Evolutionary conservation across 1,140 invertebrate species (phyloP).

Genomic region (Diprion similis): DNA sequence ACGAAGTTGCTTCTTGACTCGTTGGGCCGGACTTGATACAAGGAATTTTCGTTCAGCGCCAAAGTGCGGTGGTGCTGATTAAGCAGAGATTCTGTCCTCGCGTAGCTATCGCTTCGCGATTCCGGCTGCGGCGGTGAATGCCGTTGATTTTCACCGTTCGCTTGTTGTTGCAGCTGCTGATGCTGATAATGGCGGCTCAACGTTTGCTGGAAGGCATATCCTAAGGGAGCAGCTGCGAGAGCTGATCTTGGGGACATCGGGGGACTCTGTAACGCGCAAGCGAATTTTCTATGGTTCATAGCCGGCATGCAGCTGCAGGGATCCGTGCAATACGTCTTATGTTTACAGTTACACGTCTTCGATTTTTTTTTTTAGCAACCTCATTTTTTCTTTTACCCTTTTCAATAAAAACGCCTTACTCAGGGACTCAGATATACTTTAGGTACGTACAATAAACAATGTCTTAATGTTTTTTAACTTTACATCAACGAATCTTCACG

Average conservation of each 20-base stretch:
- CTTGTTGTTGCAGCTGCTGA: constrained; percentile 37
- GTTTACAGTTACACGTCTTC: too few relatives aligned
- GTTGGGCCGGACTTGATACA: constrained; percentile 11
- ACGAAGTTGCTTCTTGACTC: not conserved
- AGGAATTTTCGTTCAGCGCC: constrained; percentile 19
- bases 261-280: constrained; percentile 57
- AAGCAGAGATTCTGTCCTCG: constrained; percentile 46
- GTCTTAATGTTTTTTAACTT: too few relatives aligned
- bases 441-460: too few relatives aligned
- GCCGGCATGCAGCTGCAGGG: constrained; percentile 31
- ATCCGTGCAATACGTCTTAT: too few relatives aligned
- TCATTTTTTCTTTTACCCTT: too few relatives aligned
- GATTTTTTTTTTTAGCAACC: too few relatives aligned
- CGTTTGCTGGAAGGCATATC: constrained; percentile 34
- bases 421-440: too few relatives aligned
- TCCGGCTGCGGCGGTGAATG: constrained; percentile 46
- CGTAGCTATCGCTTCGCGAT: constrained; percentile 52
- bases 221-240: constrained; percentile 42
- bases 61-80: constrained; percentile 38
- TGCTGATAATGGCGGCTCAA: constrained; percentile 24
- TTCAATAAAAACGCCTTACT: too few relatives aligned
- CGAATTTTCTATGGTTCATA: constrained; percentile 36
- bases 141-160: constrained; percentile 26
- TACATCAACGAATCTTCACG: too few relatives aligned
- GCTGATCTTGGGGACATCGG: constrained; percentile 48